Conservation (phyloP, 1,140 invertebrate genomes). For the Rhyacophila brunnea region DNA sequence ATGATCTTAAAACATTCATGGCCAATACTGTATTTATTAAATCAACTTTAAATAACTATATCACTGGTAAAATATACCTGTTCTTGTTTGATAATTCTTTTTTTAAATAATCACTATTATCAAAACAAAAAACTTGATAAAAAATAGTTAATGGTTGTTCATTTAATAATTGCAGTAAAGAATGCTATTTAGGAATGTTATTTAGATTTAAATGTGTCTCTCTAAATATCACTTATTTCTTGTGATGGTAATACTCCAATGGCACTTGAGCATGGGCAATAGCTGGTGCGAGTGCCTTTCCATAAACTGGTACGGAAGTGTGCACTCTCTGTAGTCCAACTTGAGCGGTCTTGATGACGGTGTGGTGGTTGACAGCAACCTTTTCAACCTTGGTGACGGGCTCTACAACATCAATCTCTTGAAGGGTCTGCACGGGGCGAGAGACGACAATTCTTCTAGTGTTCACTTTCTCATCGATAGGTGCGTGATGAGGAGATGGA, state of each 20-base stretch:
- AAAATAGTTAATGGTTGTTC: no score
- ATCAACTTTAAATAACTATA: no score
- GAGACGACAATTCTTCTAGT: slow-evolving; percentile 63
- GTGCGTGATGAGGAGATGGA: slow-evolving; percentile 52
- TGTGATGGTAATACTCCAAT: slow-evolving; percentile 28
- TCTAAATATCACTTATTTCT: no score
- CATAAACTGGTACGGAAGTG: slow-evolving; percentile 33
- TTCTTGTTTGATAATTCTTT: no score
- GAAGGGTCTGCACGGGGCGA: slow-evolving; percentile 61
- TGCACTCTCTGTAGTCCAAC: slow-evolving; percentile 27
- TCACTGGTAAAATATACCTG: no score
- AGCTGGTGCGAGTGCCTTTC: slow-evolving; percentile 28
- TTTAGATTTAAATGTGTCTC: no score
- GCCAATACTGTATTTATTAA: no score
- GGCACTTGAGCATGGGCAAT: slow-evolving; percentile 32
- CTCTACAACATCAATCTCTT: slow-evolving; percentile 49
- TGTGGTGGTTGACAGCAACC: slow-evolving; percentile 29
- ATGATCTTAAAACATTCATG: no score
- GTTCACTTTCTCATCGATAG: slow-evolving; percentile 57
- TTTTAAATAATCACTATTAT: no score
- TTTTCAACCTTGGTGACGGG: slow-evolving; percentile 38
- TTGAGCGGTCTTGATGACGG: slow-evolving; percentile 32
- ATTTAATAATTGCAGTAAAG: no score
- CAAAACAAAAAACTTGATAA: no score
- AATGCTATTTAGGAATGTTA: no score